These are phyloP conservation scores for Chrysopa pallens DNA, from an alignment of 1,140 invertebrate genomes.

Conservation along the genomic window DNA sequence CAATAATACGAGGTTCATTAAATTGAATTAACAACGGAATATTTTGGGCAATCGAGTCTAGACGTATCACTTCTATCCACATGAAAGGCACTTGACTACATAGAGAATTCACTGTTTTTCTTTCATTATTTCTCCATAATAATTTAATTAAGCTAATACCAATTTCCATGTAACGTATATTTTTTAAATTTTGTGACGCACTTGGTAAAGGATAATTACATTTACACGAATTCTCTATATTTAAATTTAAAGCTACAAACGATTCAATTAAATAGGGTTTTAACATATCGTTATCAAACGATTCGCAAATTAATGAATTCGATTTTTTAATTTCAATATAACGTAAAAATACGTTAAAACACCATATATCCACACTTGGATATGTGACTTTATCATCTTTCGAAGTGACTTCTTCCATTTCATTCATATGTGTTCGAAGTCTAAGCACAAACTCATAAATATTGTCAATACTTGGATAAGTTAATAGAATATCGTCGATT, in stretches of 20 bases:
- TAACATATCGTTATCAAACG: neutral
- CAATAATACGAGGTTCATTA: slow-evolving; percentile 12
- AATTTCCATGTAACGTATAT: slow-evolving; percentile 4
- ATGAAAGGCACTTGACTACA: slow-evolving; percentile 13
- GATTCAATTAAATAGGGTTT: slow-evolving; percentile 10
- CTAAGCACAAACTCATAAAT: neutral
- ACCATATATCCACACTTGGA: slow-evolving; percentile 12
- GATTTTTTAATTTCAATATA: slow-evolving; percentile 7
- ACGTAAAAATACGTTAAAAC: slow-evolving; percentile 13
- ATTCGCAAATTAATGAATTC: slow-evolving; percentile 4
- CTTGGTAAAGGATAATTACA: slow-evolving; percentile 18
- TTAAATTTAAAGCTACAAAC: slow-evolving; percentile 9
- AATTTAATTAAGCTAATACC: slow-evolving; percentile 8
- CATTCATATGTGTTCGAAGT: neutral
- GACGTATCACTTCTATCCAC: slow-evolving; percentile 9
- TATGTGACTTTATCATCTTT: neutral
- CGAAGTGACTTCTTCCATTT: neutral
- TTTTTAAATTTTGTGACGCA: slow-evolving; percentile 5
- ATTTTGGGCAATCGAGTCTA: slow-evolving; percentile 5
- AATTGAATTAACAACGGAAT: slow-evolving; percentile 16
- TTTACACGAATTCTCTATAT: slow-evolving; percentile 8
- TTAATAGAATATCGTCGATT: neutral
- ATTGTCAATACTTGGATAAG: neutral
- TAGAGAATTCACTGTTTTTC: slow-evolving; percentile 5
- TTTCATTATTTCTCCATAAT: slow-evolving; percentile 8